phyloP scores from a whole-genome alignment of 2,888 invertebrate species.

The Busseola fusca region DNA sequence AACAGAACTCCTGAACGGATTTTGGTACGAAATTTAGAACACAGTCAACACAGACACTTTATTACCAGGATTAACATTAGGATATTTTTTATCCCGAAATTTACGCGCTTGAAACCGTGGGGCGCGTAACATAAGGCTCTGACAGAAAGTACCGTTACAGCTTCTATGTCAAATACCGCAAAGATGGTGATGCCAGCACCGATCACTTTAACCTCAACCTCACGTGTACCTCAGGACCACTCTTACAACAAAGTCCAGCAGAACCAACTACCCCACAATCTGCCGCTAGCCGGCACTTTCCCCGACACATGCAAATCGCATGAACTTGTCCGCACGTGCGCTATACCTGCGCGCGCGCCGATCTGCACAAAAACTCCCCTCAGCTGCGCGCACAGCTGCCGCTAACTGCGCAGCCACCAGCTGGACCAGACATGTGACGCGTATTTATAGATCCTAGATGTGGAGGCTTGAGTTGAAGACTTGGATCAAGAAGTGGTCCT shows the following conservation, averaged over 20 bases:
- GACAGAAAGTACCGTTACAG: background rate
- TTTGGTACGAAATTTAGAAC: no score
- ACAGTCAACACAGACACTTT: no score
- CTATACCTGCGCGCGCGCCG: constrained; percentile 61
- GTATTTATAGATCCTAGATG: constrained; percentile 61
- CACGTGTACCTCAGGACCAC: background rate
- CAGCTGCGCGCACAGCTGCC: constrained; percentile 68
- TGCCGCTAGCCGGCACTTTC: constrained; percentile 54
- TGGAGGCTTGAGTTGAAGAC: constrained; percentile 26
- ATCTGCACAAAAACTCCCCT: constrained; percentile 50
- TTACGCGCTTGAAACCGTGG: no score
- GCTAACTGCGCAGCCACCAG: constrained; percentile 63
- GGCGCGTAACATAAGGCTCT: background rate
- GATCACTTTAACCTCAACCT: background rate
- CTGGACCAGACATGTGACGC: constrained; percentile 60
- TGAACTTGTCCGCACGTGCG: constrained; percentile 66
- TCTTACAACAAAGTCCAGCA: background rate
- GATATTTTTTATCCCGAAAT: no score
- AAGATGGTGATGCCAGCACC: background rate
- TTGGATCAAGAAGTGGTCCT: constrained; percentile 6
- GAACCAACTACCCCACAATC: constrained; percentile 3
- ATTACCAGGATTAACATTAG: no score
- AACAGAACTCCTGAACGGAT: no score
- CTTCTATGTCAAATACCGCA: background rate
- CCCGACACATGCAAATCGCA: constrained; percentile 60